These are phyloP conservation scores for Andricus curvator DNA, from an alignment of 2,888 invertebrate genomes.

Conservation along the genomic window DNA sequence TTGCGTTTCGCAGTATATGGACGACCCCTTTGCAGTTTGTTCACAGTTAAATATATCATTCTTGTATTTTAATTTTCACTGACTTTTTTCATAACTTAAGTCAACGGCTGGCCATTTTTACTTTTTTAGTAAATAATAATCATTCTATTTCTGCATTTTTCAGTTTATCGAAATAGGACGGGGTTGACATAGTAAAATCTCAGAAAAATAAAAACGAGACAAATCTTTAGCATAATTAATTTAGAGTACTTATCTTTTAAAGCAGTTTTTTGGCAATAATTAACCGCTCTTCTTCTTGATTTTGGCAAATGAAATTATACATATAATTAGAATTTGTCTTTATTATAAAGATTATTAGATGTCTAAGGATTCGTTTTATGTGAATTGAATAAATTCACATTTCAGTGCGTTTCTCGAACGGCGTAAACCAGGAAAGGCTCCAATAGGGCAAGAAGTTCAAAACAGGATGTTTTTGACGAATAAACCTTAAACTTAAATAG, in stretches of 20 bases:
- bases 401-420: slow-evolving; percentile 12
- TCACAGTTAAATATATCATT: neutral
- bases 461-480: neutral
- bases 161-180: neutral
- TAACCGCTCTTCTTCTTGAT: neutral
- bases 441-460: slow-evolving; percentile 16
- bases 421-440: slow-evolving; percentile 10
- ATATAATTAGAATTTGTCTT: neutral
- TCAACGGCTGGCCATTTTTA: neutral
- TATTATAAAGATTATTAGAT: neutral
- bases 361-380: neutral
- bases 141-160: neutral
- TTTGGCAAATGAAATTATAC: neutral
- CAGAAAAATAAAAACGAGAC: neutral
- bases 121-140: neutral
- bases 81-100: neutral
- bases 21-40: neutral
- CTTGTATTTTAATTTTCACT: neutral
- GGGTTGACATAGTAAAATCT: no score
- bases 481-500: neutral
- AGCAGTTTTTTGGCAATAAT: neutral
- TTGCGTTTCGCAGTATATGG: no score
- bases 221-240: neutral
- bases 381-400: neutral
- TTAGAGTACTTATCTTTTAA: neutral